phyloP scores from a whole-genome alignment of 2,113 vertebrate species.

The Psophia crepitans region DNA sequence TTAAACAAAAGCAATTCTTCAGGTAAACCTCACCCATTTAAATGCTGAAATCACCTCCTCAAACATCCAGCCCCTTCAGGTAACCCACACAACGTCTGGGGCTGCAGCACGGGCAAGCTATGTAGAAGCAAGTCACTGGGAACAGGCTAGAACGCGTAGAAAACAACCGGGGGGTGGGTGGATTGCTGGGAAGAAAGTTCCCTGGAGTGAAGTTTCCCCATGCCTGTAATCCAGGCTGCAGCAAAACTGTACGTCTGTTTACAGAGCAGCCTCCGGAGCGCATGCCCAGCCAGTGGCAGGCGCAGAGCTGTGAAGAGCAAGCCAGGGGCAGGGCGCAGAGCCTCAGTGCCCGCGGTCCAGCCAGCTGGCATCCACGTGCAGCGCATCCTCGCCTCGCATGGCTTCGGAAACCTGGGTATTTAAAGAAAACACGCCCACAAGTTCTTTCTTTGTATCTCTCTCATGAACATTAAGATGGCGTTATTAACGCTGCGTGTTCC shows the following conservation, averaged over 20 bases:
- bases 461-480: accelerated
- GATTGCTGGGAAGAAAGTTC: not conserved
- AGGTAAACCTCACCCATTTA: not conserved
- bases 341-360: accelerated
- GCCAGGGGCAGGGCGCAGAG: not conserved
- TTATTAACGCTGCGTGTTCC: not conserved
- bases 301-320: accelerated
- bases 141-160: not conserved
- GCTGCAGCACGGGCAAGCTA: not conserved
- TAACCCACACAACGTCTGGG: not conserved
- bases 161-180: not conserved
- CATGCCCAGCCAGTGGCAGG: accelerated
- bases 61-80: not conserved
- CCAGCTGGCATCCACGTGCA: accelerated
- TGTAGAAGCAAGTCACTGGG: not conserved
- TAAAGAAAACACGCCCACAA: not conserved
- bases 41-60: not conserved
- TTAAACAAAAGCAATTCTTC: accelerated
- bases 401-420: not conserved
- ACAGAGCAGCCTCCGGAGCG: not conserved
- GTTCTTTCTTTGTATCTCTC: not conserved
- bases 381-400: accelerated
- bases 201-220: not conserved
- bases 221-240: not conserved
- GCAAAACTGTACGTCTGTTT: not conserved